These are phyloP conservation scores for Chaetops frenatus DNA, from an alignment of 2,113 vertebrate species.

Conservation along the genomic window DNA sequence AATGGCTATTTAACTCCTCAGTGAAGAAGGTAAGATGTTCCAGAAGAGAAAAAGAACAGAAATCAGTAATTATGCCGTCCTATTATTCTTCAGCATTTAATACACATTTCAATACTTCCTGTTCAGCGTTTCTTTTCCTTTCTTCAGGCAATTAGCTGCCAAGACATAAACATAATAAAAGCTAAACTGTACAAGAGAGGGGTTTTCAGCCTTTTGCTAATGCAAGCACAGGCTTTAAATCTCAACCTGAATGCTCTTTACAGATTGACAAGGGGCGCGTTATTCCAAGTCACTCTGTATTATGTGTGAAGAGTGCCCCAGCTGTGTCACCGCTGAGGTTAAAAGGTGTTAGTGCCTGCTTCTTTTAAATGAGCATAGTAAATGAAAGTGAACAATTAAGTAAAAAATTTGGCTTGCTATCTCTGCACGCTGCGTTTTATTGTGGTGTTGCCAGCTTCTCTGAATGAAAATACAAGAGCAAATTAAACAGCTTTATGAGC, in stretches of 20 bases:
- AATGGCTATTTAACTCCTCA: conserved; percentile 1
- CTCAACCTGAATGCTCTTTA: conserved; percentile 40
- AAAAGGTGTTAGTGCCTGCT: conserved; percentile 61
- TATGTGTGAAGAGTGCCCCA: conserved; percentile 62
- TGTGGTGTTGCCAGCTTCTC: conserved; percentile 68
- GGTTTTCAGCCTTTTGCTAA: conserved; percentile 12
- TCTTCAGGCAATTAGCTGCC: conserved; percentile 41
- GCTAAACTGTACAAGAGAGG: conserved; percentile 25
- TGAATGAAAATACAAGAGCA: conserved; percentile 71
- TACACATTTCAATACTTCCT: conserved; percentile 17
- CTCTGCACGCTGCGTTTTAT: conserved; percentile 66
- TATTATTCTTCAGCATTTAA: conserved; percentile 30
- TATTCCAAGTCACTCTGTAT: conserved; percentile 50
- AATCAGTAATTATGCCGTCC: conserved; percentile 16
- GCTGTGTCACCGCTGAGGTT: conserved; percentile 66
- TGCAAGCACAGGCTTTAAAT: conserved; percentile 26
- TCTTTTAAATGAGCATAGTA: conserved; percentile 66
- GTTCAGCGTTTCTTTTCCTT: neutral
- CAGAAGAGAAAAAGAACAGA: neutral
- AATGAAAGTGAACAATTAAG: conserved; percentile 71
- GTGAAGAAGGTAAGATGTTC: neutral
- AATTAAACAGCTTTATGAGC: conserved; percentile 76
- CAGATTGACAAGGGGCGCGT: conserved; percentile 51
- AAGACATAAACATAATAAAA: conserved; percentile 57
- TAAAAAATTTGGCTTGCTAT: conserved; percentile 67